Evolutionary conservation across 1,140 invertebrate species (phyloP).

Genomic region (Drosophila nannoptera): DNA sequence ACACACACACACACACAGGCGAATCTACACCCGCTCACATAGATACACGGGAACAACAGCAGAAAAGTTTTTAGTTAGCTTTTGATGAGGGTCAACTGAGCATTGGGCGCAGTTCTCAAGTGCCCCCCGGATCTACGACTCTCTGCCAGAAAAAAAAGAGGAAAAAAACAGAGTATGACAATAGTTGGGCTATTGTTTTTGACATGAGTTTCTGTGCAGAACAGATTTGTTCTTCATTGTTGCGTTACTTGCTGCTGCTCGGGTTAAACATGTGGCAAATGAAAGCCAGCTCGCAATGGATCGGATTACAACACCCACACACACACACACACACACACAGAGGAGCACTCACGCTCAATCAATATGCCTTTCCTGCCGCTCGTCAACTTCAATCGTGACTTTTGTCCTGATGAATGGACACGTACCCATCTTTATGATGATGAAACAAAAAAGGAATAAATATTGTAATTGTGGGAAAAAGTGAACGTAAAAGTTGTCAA

Average conservation of each 20-base stretch:
- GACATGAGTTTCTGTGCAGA: slow-evolving; percentile 78
- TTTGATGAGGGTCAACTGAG: slow-evolving; percentile 77
- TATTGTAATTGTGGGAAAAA: slow-evolving; percentile 1
- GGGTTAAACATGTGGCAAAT: slow-evolving; percentile 45
- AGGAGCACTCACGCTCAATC: too few relatives aligned
- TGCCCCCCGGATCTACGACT: slow-evolving; percentile 15
- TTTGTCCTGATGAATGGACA: not conserved
- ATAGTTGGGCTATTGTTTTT: slow-evolving; percentile 75
- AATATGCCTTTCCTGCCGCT: not conserved
- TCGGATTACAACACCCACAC: slow-evolving; percentile 7
- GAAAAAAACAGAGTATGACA: slow-evolving; percentile 57
- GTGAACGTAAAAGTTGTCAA: not conserved
- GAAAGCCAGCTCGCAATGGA: slow-evolving; percentile 18
- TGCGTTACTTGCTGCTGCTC: slow-evolving; percentile 55
- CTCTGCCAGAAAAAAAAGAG: slow-evolving; percentile 14
- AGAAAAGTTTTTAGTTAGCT: slow-evolving; percentile 77
- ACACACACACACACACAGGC: slow-evolving; percentile 23
- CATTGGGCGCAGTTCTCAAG: slow-evolving; percentile 70
- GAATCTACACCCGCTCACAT: too few relatives aligned
- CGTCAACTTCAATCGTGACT: slow-evolving; percentile 24
- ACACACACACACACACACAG: not conserved
- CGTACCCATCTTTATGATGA: slow-evolving; percentile 7
- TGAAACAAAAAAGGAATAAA: slow-evolving; percentile 3
- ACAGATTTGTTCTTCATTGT: slow-evolving; percentile 75
- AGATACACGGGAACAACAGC: slow-evolving; percentile 45